Conservation (phyloP, 2,797 vertebrate species). For the Zenarchopterus dispar region DNA sequence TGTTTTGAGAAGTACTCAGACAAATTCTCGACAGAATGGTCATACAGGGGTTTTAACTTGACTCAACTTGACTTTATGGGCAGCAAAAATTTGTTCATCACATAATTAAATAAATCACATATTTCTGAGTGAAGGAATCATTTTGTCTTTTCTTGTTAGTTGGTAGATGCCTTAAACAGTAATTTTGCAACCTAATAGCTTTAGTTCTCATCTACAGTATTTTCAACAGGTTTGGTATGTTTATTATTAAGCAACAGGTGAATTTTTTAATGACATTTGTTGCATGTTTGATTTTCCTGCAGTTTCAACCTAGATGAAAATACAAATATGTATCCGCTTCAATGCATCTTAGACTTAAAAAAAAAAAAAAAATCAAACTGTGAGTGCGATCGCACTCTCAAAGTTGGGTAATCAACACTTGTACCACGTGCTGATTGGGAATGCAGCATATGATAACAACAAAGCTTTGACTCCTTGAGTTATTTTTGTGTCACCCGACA, state of each 20-base stretch:
- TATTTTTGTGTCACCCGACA: slow-evolving; percentile 17
- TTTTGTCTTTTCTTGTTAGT: too few species aligned
- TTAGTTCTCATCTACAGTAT: neutral
- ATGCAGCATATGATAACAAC: slow-evolving; percentile 36
- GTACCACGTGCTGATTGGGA: slow-evolving; percentile 22
- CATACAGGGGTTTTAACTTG: too few species aligned
- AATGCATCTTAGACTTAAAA: slow-evolving; percentile 9
- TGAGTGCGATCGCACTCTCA: slow-evolving; percentile 41
- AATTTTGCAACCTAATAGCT: neutral
- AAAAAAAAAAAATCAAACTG: slow-evolving; percentile 34
- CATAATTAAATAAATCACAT: too few species aligned
- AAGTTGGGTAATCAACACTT: slow-evolving; percentile 55
- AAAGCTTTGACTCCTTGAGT: slow-evolving; percentile 22
- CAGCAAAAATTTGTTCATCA: too few species aligned
- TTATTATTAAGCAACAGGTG: neutral
- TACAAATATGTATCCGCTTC: slow-evolving; percentile 2
- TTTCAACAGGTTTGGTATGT: neutral
- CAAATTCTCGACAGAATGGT: too few species aligned
- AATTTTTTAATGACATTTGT: neutral
- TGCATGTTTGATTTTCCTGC: neutral
- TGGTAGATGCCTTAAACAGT: neutral
- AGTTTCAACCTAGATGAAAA: slow-evolving; percentile 3
- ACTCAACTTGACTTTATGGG: too few species aligned
- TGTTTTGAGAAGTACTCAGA: too few species aligned
- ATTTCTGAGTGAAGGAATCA: too few species aligned